Evolutionary conservation across 2,888 invertebrate genomes (phyloP).

Genomic region (Cosmia trapezina): DNA sequence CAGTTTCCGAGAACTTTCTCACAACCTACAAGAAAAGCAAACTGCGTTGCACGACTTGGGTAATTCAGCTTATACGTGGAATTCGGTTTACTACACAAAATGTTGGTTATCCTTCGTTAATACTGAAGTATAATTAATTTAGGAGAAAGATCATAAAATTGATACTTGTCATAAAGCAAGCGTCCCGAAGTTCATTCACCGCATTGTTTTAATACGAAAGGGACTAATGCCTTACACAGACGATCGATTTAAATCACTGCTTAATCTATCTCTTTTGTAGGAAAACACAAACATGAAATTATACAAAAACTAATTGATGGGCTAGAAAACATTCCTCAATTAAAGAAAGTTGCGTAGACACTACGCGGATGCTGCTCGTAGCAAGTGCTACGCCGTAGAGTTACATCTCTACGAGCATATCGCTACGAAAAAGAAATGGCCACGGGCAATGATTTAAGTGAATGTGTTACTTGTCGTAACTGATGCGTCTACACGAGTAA

Average conservation of each 20-base stretch:
- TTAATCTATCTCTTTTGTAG: not conserved
- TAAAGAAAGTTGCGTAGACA: slow-evolving; percentile 1
- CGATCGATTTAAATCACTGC: not conserved
- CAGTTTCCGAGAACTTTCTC: not conserved
- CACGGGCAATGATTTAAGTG: no score
- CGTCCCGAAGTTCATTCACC: slow-evolving; percentile 40
- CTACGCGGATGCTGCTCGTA: not conserved
- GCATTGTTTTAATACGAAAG: slow-evolving; percentile 28
- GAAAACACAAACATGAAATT: no score
- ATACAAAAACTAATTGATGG: no score
- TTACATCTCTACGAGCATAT: not conserved
- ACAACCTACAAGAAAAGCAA: not conserved
- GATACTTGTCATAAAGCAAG: slow-evolving; percentile 19
- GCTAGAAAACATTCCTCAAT: not conserved
- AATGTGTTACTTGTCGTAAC: no score
- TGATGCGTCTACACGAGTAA: no score
- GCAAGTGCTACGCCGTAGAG: slow-evolving; percentile 31
- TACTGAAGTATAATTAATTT: not conserved
- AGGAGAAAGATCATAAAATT: not conserved
- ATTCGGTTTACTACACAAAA: not conserved
- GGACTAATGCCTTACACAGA: slow-evolving; percentile 22
- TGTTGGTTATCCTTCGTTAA: not conserved
- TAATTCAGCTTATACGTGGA: not conserved
- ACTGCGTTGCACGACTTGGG: not conserved
- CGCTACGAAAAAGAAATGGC: slow-evolving; percentile 35